phyloP scores from a whole-genome alignment of 2,888 invertebrate genomes.

The Polydrusus pterygomalis region DNA sequence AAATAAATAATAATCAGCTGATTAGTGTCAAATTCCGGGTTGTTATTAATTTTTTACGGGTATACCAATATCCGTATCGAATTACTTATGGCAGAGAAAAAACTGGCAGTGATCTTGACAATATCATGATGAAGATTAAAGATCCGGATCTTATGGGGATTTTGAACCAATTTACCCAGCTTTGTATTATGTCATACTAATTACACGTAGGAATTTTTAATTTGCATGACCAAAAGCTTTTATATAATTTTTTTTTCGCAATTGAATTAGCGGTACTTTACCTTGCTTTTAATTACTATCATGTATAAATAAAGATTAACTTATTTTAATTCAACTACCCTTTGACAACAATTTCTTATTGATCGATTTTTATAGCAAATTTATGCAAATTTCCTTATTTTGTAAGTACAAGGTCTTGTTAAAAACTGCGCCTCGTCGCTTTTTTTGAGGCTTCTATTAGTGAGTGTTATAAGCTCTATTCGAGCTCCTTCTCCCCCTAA shows the following conservation, averaged over 20 bases:
- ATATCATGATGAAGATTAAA: slow-evolving; percentile 37
- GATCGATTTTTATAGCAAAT: no score
- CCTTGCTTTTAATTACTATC: background rate
- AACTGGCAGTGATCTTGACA: slow-evolving; percentile 40
- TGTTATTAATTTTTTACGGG: slow-evolving; percentile 38
- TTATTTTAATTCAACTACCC: background rate
- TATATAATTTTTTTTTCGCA: background rate
- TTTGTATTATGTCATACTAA: slow-evolving; percentile 42
- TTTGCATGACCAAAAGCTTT: background rate
- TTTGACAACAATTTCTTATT: no score
- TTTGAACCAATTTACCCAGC: slow-evolving; percentile 35
- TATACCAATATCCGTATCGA: slow-evolving; percentile 24
- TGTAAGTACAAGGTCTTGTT: no score
- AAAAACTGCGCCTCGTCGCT: no score
- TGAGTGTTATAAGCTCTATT: no score
- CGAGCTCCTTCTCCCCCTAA: no score
- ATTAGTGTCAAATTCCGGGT: slow-evolving; percentile 39
- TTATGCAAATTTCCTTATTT: no score
- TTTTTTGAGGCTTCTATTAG: no score
- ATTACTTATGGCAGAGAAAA: slow-evolving; percentile 8
- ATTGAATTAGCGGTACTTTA: background rate
- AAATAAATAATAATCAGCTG: slow-evolving; percentile 16
- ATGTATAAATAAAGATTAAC: background rate
- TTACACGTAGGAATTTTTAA: slow-evolving; percentile 19
- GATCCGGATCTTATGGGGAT: slow-evolving; percentile 45